phyloP scores from a whole-genome alignment of 1,140 invertebrate species.

The Manduca sexta region DNA sequence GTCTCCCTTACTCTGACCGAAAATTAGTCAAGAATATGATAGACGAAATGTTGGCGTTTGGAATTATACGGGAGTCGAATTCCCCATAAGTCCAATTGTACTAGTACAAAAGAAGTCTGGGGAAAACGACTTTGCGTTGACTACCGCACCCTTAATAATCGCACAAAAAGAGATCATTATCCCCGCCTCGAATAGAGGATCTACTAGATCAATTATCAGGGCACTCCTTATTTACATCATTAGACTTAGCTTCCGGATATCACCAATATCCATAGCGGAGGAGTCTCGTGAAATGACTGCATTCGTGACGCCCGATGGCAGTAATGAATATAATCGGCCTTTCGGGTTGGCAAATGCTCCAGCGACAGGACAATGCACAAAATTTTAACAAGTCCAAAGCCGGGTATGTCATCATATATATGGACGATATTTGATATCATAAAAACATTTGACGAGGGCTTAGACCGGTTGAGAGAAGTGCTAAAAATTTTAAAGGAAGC shows the following conservation, averaged over 20 bases:
- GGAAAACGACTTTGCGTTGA: slow-evolving; percentile 7
- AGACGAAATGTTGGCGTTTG: slow-evolving; percentile 2
- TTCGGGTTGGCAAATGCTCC: slow-evolving; percentile 12
- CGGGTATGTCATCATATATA: slow-evolving; percentile 10
- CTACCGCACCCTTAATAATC: slow-evolving; percentile 4
- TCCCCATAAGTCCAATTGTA: slow-evolving; percentile 10
- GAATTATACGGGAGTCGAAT: slow-evolving; percentile 6
- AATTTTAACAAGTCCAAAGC: slow-evolving; percentile 3
- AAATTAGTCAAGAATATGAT: slow-evolving; percentile 7
- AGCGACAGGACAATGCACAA: slow-evolving; percentile 4
- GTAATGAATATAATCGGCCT: neutral
- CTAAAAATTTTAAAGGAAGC: slow-evolving; percentile 1
- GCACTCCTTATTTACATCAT: slow-evolving; percentile 1
- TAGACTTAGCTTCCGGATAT: too few relatives aligned
- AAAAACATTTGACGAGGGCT: slow-evolving; percentile 6
- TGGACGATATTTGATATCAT: slow-evolving; percentile 15
- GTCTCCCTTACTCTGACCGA: slow-evolving; percentile 3
- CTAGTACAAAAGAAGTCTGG: slow-evolving; percentile 6
- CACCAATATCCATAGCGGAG: too few relatives aligned
- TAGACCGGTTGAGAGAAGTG: slow-evolving; percentile 11
- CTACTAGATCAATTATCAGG: slow-evolving; percentile 5
- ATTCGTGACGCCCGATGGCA: too few relatives aligned
- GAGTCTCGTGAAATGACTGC: too few relatives aligned
- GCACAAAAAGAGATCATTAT: slow-evolving; percentile 9
- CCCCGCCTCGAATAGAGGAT: slow-evolving; percentile 6